Evolutionary conservation across 2,797 vertebrate species (phyloP).

Genomic region (Alauda arvensis): DNA sequence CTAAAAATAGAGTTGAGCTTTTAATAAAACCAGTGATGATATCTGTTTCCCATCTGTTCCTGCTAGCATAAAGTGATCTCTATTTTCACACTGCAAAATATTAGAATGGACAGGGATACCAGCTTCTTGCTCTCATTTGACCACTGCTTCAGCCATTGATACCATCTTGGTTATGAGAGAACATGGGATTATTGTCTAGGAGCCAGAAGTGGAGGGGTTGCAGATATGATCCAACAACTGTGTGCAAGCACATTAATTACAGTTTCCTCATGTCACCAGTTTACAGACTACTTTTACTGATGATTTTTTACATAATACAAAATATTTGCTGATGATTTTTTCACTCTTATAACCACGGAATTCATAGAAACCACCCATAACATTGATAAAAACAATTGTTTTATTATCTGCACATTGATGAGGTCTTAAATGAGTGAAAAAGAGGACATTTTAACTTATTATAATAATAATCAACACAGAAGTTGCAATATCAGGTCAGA

Average conservation of each 20-base stretch:
- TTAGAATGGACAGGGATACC: neutral
- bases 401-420: neutral
- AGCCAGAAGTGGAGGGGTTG: neutral
- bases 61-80: slow-evolving; percentile 5
- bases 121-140: neutral
- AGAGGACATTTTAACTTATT: neutral
- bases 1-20: slow-evolving; percentile 29
- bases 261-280: neutral
- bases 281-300: neutral
- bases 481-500: neutral
- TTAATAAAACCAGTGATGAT: slow-evolving; percentile 10
- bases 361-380: neutral
- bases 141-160: neutral
- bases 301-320: neutral
- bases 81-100: neutral
- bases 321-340: neutral
- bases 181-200: neutral
- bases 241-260: neutral
- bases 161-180: neutral
- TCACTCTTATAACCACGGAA: neutral
- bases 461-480: neutral
- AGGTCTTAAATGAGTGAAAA: neutral
- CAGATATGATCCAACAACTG: accelerated
- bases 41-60: slow-evolving; percentile 33
- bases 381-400: neutral